These are phyloP conservation scores for Columba livia DNA, from an alignment of 2,113 vertebrate genomes.

Conservation along the genomic window DNA sequence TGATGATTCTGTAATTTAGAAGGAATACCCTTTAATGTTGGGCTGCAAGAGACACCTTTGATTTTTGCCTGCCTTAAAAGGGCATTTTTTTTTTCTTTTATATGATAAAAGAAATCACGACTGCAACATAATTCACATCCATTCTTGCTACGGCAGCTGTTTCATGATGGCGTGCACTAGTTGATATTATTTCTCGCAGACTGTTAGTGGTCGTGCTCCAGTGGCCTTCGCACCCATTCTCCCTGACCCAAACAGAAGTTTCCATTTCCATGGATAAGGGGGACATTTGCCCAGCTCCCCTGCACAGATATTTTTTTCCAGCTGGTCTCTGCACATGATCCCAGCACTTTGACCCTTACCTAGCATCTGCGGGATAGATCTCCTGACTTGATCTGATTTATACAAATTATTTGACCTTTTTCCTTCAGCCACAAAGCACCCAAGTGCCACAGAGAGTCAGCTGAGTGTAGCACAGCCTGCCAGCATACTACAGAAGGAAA, in stretches of 20 bases:
- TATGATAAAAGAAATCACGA: slow-evolving; percentile 28
- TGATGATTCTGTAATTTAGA: not conserved
- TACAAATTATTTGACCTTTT: not conserved
- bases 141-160: slow-evolving; percentile 52
- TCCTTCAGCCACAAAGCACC: not conserved
- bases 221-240: not conserved
- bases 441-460: not conserved
- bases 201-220: not conserved
- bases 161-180: not conserved
- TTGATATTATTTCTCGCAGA: slow-evolving; percentile 41
- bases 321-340: not conserved
- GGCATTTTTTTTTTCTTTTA: not conserved
- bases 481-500: not conserved
- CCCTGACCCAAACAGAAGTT: not conserved
- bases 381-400: not conserved
- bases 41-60: slow-evolving; percentile 28
- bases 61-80: slow-evolving; percentile 39
- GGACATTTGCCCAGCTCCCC: not conserved
- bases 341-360: not conserved
- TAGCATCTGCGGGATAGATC: not conserved
- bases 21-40: slow-evolving; percentile 41
- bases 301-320: not conserved
- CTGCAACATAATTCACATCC: slow-evolving; percentile 31
- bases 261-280: not conserved
- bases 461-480: not conserved